These are phyloP conservation scores for Alfaro cultratus DNA, from an alignment of 2,797 vertebrate species.

Conservation along the genomic window DNA sequence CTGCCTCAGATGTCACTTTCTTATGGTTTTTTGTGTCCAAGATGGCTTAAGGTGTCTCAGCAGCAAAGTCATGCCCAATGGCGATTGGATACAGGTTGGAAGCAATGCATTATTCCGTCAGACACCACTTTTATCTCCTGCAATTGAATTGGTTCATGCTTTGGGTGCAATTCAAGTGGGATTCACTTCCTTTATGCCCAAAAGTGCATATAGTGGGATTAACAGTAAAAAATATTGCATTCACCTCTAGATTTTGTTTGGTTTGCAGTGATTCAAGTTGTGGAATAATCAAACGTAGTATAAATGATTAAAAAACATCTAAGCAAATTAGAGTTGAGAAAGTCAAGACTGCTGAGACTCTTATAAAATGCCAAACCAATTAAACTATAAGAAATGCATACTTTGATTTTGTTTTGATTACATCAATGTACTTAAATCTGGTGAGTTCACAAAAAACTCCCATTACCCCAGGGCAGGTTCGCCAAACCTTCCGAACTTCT, in stretches of 20 bases:
- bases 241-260: conserved; percentile 5
- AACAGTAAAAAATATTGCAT: conserved; percentile 3
- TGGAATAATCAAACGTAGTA: conserved; percentile 12
- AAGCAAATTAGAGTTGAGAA: background rate
- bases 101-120: conserved; percentile 47
- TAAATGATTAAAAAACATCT: conserved; percentile 3
- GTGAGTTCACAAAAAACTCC: conserved; percentile 42
- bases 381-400: background rate
- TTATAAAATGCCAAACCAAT: conserved; percentile 23
- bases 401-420: background rate
- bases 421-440: conserved; percentile 29
- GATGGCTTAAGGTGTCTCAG: conserved; percentile 59
- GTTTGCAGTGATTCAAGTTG: conserved; percentile 6
- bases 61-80: conserved; percentile 48
- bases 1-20: conserved; percentile 56
- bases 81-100: conserved; percentile 44
- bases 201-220: conserved; percentile 15
- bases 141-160: background rate
- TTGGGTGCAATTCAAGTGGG: conserved; percentile 6
- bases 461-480: conserved; percentile 29
- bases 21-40: conserved; percentile 43
- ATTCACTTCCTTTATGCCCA: conserved; percentile 42
- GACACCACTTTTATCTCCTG: conserved; percentile 41
- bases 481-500: background rate
- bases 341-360: conserved; percentile 15